Base-by-base conservation (phyloP, 1,140 invertebrate species). In the Pygmarrhopalites habei region DNA sequence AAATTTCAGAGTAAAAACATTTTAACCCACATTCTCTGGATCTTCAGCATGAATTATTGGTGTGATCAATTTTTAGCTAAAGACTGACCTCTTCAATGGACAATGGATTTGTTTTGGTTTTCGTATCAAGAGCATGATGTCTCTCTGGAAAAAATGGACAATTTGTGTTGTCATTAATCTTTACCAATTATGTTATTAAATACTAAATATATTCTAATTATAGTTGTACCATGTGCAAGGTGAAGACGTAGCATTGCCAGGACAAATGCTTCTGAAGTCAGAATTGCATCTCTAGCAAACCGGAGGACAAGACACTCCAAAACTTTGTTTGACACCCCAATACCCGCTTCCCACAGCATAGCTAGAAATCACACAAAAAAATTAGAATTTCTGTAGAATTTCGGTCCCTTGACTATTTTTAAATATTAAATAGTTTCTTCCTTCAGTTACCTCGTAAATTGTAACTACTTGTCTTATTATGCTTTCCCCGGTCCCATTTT, bases 201-300 rank as follows among this genome's bases (percentile, higher is more conserved):
- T n/a, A n/a, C n/a, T 51, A 55, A 60, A 46, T 44, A 51, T 43
- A 26, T 35, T 10, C 1, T 28, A 28, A 46, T n/a, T n/a, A n/a
- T n/a, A n/a, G n/a, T n/a, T n/a, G n/a, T 77, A 86, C 85, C 85
- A 75, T 88, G 85, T 30, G 85, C 83, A 51, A 88, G 77, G 75
- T 87, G 85, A 43, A 88, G 77, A 47, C 85, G 75, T 23, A 86
- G 82, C 75, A 87, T 81, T 30, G 84, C 83, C 79, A 86, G 80
- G 17, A 86, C 73, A 74, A 83, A 86, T 65, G 81, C 80, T 75
- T 85, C 84, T 1, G 82, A 78, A 4, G 82, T 79, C 1, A 87
- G 73, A 21, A 80, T 71, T 56, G 76, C 76, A 73, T 82, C 82
- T 72, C 82, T 82, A 17, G 84, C 79, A 77, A 84, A 86, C 64